Evolutionary conservation across 2,113 vertebrate species (phyloP), one percentile per base, ranked within the genome.

Genomic region (Centropristis striata): DNA sequence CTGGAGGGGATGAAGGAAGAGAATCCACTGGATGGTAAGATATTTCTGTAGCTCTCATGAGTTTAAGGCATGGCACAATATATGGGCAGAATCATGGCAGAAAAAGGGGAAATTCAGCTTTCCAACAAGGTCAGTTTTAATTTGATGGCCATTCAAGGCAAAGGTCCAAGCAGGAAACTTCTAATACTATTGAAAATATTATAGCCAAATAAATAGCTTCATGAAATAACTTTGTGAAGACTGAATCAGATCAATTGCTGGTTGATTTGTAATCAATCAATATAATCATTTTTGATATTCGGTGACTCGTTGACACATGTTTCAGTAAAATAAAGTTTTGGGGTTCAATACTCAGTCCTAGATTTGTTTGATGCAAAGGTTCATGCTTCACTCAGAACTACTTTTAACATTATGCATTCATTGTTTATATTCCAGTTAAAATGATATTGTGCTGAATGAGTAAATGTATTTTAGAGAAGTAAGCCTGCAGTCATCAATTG

Each of bases 1-100:
- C 86, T 82, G 77, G 90, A 88, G 84, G 88, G 92, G 88, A 95
- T 95, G 92, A 95, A 93, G 86, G 92, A 92, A 81, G 92, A 94
- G 81, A 91, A 69, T 86, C 86, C 92, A 75, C 91, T 93, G 89
- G 93, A 95, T 92, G 94, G 93, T 95, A 90, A 94, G 78, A 71
- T 13, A 11, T 6, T 16, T 60, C 71, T 61, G 5, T 18, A 46
- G 36, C 64, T 64, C 42, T 57, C 50, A 16, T 8, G 42, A 1
- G 18, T 20, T 51, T 67, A 18, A 18, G 28, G 36, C 50, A 32
- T 13, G 13, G 10, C 54, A 67, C 15, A 36, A 66, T 2, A 59
- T 23, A 15, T 65, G 3, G 41, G 7, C 18, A 4, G 37, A 73
- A 49, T 55, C 15, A 9, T 39, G 13, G n/a, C 25, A n/a, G 25